Conservation (phyloP, 2,888 invertebrate species). For the Myopa tessellatipennis region DNA sequence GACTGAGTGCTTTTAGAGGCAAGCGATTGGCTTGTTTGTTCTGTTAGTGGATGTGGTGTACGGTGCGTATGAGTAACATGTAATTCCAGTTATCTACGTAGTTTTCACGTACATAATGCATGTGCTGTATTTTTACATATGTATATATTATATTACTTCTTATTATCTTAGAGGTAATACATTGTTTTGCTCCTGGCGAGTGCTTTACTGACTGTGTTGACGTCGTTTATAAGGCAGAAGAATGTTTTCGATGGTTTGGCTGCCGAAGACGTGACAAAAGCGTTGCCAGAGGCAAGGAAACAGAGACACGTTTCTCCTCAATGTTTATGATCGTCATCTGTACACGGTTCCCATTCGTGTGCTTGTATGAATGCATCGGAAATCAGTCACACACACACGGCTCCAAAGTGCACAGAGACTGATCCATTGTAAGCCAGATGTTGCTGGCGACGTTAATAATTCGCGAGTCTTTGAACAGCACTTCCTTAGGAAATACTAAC, state of each 20-base stretch:
- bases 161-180: no score
- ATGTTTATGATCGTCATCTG: no score
- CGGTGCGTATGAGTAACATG: background rate
- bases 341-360: background rate
- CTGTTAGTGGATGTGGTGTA: background rate
- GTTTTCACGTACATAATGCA: background rate
- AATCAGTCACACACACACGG: background rate
- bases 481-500: background rate
- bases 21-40: background rate
- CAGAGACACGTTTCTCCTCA: background rate
- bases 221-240: background rate
- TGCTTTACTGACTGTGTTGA: background rate
- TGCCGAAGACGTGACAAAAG: background rate
- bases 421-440: background rate
- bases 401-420: background rate
- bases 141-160: no score
- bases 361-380: background rate
- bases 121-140: no score
- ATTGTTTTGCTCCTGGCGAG: background rate
- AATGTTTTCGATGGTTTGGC: background rate
- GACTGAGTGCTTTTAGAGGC: background rate
- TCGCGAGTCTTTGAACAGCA: background rate
- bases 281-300: background rate
- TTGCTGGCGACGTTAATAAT: slow-evolving; percentile 2
- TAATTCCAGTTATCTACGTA: background rate